Base-by-base conservation (phyloP, 2,797 vertebrate genomes). In the Lepilemur ruficaudatus region DNA sequence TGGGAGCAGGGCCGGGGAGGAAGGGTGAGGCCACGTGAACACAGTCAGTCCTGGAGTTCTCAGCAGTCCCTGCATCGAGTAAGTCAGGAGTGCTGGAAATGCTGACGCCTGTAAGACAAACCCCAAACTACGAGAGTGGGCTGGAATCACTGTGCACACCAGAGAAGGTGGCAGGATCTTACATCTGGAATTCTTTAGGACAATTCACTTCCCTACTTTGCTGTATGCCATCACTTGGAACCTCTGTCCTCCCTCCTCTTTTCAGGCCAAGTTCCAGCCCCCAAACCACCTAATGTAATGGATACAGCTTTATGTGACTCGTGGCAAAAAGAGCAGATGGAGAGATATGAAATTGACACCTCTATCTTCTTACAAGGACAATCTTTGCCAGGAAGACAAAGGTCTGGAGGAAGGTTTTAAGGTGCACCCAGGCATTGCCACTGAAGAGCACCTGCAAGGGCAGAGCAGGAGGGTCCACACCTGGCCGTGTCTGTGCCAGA, bases 381-480 rank as follows among this genome's bases (percentile, higher is more conserved):
- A 17, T 57, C 61, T 92, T 95, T 97, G 97, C 97, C 98, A 98
- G 97, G 89, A 98, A 97, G 96, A 98, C 95, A 97, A 2, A 38
- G 90, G 87, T 93, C 85, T 93, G 96, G 87, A 96, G 43, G 95
- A 97, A 97, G 95, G 91, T 97, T 96, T 30, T 96, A 93, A 97
- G 82, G 85, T 52, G n/a, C 38, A 92, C 94, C 78, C 94, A 98
- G 96, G 91, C 94, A 35, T 92, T 97, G 80, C 93, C 85, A 84
- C 81, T 92, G 83, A 96, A 83, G 92, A 96, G 84, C 59, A 88
- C 70, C 90, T 82, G 94, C 43, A 50, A 65, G 95, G 96, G 93
- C 76, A 63, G 85, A 67, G 38, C 48, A 75, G 43, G 94, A 96
- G 92, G 90, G 96, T 92, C 97, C 50, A 95, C 85, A 96, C 89